Conservation (phyloP, 2,888 invertebrate genomes). For the Drosophila vallismaia region DNA sequence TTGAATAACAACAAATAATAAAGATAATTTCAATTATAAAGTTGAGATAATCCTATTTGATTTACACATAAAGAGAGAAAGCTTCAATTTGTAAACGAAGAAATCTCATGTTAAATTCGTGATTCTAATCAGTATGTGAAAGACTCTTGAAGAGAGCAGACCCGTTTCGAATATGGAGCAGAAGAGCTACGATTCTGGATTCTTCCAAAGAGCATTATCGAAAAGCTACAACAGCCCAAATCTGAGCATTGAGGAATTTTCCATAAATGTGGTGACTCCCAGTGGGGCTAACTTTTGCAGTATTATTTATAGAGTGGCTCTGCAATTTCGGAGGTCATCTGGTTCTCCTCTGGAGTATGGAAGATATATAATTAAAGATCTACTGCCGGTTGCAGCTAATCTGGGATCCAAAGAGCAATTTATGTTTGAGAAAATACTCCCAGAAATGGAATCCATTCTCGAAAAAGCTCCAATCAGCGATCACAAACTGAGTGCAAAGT, state of each 20-base stretch:
- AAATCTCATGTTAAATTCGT: not conserved
- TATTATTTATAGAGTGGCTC: constrained; percentile 64
- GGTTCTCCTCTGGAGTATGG: constrained; percentile 33
- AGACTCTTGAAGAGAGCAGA: not conserved
- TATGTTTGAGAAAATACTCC: constrained; percentile 66
- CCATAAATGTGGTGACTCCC: constrained; percentile 36
- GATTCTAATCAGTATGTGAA: not conserved
- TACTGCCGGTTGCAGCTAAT: constrained; percentile 61
- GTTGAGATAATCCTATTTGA: not conserved
- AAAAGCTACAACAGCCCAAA: constrained; percentile 29
- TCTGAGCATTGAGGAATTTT: constrained; percentile 46
- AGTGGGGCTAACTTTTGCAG: constrained; percentile 77
- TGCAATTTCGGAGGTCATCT: constrained; percentile 44
- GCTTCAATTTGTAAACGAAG: not conserved
- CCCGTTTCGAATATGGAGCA: constrained; percentile 34
- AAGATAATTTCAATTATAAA: not conserved
- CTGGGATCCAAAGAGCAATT: constrained; percentile 64
- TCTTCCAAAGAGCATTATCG: constrained; percentile 51
- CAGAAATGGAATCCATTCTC: constrained; percentile 61
- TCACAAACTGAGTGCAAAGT: constrained; percentile 63
- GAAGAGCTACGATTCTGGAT: constrained; percentile 17
- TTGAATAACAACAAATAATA: not conserved
- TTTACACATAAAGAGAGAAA: not conserved
- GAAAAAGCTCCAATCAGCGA: constrained; percentile 17
- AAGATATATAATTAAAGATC: constrained; percentile 61